Evolutionary conservation across 2,888 invertebrate genomes (phyloP), one percentile per base, ranked within the genome.

Genomic region (Drosophila silvestris): DNA sequence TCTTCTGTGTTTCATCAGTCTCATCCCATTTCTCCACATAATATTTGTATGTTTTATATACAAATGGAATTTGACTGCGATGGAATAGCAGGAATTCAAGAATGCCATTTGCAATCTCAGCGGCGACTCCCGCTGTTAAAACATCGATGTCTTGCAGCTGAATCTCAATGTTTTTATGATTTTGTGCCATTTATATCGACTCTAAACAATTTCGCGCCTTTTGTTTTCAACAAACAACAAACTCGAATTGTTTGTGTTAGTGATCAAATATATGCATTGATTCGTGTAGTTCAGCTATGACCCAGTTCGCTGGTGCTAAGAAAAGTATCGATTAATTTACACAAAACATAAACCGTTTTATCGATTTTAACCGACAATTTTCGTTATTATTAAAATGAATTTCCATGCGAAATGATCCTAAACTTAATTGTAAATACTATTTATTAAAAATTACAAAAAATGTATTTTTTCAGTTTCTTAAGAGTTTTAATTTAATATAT

Each of bases 11-110:
- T 6, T 64, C 56, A 1, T 70, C 41, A 10, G 44, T 63, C 3
- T 86, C 81, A n/a, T 79, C 68, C 91, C 92, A 93, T 58, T 90
- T 91, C 5, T 89, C 88, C 5, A 93, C 82, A 68, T 91, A 89
- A 70, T 91, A 91, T 78, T 92, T 92, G 68, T 91, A 93, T 5
- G 92, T 93, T 77, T 91, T 92, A 58, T 91, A 93, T 4, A 92
- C 92, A 61, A 93, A 92, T 2, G 93, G 93, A 60, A 93, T 93
- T 81, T 93, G 93, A 70, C 92, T 91, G 6, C 93, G 87, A 65
- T 93, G 93, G 50, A 83, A 93, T 0, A 93, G 74, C 0, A 93
- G 74, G 35, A 91, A 92, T 58, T 93, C 93, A 0, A 93, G 74
- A 44, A 93, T 90, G 37, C 89, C 79, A 62, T 87, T 91, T 0